A percentile compares a stretch with the other conserved stretches of the same genome.
Conservation (phyloP, 2,113 vertebrate species). For the Halichoeres trimaculatus region DNA sequence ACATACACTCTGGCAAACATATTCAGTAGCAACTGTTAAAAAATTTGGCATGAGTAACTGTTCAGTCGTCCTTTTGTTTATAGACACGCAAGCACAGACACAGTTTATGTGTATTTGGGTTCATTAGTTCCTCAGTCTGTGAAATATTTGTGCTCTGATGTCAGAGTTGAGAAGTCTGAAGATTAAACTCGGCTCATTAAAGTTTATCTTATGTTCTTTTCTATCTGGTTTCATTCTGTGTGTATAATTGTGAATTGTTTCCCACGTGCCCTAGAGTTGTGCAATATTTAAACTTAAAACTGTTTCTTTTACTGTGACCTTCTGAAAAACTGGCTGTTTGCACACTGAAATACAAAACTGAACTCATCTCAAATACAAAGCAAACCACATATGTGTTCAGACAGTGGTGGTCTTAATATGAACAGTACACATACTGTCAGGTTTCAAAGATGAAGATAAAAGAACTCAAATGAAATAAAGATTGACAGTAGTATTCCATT, state of each 20-base stretch:
- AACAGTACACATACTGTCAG: too few species aligned
- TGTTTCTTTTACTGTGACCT: too few species aligned
- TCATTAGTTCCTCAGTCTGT: conserved; percentile 50
- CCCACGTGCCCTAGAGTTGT: background rate
- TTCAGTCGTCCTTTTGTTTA: conserved; percentile 28
- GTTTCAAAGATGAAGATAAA: too few species aligned
- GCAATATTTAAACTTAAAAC: background rate
- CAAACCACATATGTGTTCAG: too few species aligned
- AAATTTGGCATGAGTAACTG: conserved; percentile 13
- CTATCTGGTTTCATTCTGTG: background rate
- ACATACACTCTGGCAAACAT: conserved; percentile 19
- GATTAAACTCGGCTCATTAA: conserved; percentile 68
- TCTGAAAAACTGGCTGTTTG: too few species aligned
- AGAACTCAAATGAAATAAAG: too few species aligned
- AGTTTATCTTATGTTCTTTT: conserved; percentile 15
- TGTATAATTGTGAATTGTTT: background rate
- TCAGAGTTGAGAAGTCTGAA: conserved; percentile 64
- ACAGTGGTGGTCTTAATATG: too few species aligned
- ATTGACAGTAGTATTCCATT: too few species aligned
- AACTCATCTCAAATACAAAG: too few species aligned
- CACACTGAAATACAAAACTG: too few species aligned
- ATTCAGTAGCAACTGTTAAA: conserved; percentile 30
- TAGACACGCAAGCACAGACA: conserved; percentile 39
- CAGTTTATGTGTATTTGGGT: conserved; percentile 38
- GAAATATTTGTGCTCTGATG: conserved; percentile 61